phyloP scores from a whole-genome alignment of 2,888 invertebrate genomes.

The Malacosoma neustria region DNA sequence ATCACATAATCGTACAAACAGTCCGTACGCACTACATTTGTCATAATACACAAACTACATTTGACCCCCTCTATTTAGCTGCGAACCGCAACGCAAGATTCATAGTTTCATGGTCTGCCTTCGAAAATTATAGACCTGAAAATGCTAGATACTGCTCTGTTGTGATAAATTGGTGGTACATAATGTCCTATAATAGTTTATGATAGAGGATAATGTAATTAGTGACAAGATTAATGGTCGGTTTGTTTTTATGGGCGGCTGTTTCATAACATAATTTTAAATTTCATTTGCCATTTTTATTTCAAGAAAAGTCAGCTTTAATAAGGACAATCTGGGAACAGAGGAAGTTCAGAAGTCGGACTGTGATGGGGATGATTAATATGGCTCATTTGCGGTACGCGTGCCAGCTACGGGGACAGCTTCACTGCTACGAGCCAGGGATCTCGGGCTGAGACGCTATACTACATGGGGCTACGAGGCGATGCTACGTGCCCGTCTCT shows the following conservation, averaged over 20 bases:
- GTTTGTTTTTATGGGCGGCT: neutral
- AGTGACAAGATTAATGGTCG: neutral
- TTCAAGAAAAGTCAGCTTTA: constrained; percentile 30
- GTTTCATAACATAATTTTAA: neutral
- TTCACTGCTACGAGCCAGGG: constrained; percentile 29
- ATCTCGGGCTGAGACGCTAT: constrained; percentile 21
- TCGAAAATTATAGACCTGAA: neutral
- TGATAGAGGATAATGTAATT: neutral
- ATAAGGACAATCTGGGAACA: constrained; percentile 54
- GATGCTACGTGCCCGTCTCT: constrained; percentile 60
- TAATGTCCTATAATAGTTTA: neutral
- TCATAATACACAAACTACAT: constrained; percentile 9
- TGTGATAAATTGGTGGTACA: neutral
- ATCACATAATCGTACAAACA: constrained; percentile 6
- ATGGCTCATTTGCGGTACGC: constrained; percentile 68
- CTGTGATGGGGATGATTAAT: constrained; percentile 69
- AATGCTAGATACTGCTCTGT: neutral
- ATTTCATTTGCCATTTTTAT: neutral
- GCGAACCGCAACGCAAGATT: neutral
- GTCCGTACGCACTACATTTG: constrained; percentile 5
- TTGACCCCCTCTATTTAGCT: constrained; percentile 3
- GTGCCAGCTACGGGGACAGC: constrained; percentile 17
- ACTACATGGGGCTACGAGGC: constrained; percentile 40
- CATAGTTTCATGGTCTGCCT: neutral
- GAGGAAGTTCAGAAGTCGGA: constrained; percentile 63